A percentile compares a stretch with the other conserved stretches of the same genome.
Evolutionary conservation across 2,113 vertebrate genomes (phyloP).

Genomic region (Amia ocellicauda): DNA sequence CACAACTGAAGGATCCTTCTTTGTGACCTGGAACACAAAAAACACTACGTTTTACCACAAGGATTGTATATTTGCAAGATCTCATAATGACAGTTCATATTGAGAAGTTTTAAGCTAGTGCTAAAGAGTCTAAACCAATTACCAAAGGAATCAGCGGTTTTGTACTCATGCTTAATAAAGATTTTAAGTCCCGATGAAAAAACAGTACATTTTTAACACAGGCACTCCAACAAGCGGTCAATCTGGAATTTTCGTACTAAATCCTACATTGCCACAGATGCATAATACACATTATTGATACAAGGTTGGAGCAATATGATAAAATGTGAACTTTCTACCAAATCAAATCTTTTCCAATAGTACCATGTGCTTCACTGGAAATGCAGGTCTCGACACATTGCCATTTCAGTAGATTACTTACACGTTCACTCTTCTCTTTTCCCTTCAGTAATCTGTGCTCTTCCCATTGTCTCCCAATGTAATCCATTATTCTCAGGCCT

Average conservation of each 20-base stretch:
- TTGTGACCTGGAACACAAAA: slow-evolving; percentile 33
- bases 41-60: background rate
- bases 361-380: no score
- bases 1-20: slow-evolving; percentile 37
- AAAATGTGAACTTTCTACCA: background rate
- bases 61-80: background rate
- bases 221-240: no score
- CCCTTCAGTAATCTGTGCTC: slow-evolving; percentile 45
- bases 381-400: no score
- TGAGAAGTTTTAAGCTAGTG: background rate
- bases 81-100: no score
- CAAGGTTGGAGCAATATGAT: no score
- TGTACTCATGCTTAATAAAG: background rate
- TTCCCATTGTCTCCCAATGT: slow-evolving; percentile 50
- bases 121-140: background rate
- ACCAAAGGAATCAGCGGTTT: background rate
- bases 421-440: slow-evolving; percentile 53
- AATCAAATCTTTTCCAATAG: background rate
- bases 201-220: no score
- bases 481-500: slow-evolving; percentile 49
- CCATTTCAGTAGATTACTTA: no score
- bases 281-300: no score
- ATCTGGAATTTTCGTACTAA: no score
- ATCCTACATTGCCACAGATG: no score
- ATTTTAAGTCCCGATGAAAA: no score